Evolutionary conservation across 2,888 invertebrate species (phyloP).

Genomic region (Scrobipalpa atriplicella): DNA sequence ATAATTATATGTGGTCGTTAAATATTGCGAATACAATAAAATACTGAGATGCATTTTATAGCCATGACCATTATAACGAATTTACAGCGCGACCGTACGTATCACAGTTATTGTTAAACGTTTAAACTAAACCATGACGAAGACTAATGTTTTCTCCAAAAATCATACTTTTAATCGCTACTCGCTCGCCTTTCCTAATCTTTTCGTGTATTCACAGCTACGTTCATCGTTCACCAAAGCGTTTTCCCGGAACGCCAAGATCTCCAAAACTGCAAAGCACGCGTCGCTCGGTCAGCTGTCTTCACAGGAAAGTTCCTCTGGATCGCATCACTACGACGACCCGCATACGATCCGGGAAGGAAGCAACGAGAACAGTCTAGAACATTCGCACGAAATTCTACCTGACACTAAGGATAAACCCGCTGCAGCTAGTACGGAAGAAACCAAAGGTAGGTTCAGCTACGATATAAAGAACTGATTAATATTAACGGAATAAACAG

Average conservation of each 20-base stretch:
- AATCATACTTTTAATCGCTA: not conserved
- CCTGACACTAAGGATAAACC: constrained; percentile 65
- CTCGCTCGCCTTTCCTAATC: not conserved
- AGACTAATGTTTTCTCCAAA: too few species aligned
- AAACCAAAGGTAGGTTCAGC: constrained; percentile 73
- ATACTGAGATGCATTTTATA: not conserved
- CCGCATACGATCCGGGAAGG: constrained; percentile 79
- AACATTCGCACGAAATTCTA: constrained; percentile 77
- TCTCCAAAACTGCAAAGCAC: constrained; percentile 86
- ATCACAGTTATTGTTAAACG: not conserved
- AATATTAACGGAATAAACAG: not conserved
- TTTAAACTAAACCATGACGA: not conserved
- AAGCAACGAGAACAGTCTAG: constrained; percentile 79
- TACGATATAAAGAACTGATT: not conserved
- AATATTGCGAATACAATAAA: not conserved
- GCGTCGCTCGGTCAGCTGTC: constrained; percentile 79
- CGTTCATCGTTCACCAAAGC: constrained; percentile 99
- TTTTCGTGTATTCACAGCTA: constrained; percentile 78
- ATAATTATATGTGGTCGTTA: not conserved
- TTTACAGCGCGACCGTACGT: not conserved
- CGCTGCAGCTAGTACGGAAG: constrained; percentile 62
- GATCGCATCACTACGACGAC: constrained; percentile 78
- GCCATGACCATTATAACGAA: not conserved
- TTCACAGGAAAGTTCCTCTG: constrained; percentile 78
- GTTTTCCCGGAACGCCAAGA: constrained; percentile 93